phyloP scores from a whole-genome alignment of 2,888 invertebrate species.

The Elmis aenea region DNA sequence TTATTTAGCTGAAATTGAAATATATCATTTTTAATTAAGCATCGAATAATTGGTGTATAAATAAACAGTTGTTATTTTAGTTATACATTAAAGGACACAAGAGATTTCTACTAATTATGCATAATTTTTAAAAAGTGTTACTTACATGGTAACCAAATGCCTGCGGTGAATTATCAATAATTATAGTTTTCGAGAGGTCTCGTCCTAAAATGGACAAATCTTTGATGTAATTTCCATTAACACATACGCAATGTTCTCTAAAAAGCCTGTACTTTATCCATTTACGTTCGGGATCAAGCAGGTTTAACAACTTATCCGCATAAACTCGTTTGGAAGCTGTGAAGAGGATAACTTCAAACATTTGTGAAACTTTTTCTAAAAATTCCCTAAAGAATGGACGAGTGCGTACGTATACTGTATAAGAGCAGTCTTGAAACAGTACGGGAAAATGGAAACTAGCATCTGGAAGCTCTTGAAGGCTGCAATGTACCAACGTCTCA shows the following conservation, averaged over 20 bases:
- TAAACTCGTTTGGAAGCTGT: constrained; percentile 95
- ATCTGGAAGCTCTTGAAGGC: constrained; percentile 84
- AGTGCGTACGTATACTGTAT: constrained; percentile 79
- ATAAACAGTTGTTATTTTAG: not conserved
- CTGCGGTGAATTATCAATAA: constrained; percentile 86
- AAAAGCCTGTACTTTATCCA: constrained; percentile 91
- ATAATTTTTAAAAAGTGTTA: constrained; percentile 12
- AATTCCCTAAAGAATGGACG: constrained; percentile 90
- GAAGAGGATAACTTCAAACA: constrained; percentile 91
- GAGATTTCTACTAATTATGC: constrained; percentile 1
- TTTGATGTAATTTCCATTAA: constrained; percentile 95
- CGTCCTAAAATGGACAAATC: constrained; percentile 89
- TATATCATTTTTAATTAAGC: constrained; percentile 10
- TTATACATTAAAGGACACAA: too few relatives aligned
- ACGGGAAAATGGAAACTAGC: constrained; percentile 94
- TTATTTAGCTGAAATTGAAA: constrained; percentile 71
- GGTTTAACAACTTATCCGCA: constrained; percentile 87
- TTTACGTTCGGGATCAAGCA: constrained; percentile 82
- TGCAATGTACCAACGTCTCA: constrained; percentile 94
- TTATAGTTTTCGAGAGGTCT: constrained; percentile 82
- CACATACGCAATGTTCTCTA: constrained; percentile 91
- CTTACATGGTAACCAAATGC: constrained; percentile 86
- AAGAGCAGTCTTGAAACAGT: constrained; percentile 84
- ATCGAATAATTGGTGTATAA: not conserved
- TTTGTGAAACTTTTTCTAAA: constrained; percentile 74